These are phyloP conservation scores for Pteruthius melanotis DNA, from an alignment of 2,113 vertebrate species.

Conservation along the genomic window DNA sequence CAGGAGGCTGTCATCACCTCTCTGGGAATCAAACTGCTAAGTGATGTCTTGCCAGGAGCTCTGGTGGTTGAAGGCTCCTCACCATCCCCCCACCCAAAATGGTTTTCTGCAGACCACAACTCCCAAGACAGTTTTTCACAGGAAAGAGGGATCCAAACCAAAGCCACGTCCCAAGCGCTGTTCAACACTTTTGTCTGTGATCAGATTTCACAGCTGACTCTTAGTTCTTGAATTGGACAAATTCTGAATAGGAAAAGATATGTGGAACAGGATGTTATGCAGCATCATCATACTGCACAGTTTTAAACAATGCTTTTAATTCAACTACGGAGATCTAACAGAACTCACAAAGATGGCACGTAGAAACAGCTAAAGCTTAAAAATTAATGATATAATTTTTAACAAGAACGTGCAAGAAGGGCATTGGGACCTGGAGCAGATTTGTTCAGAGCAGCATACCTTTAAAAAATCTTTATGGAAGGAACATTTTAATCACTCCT, in stretches of 20 bases:
- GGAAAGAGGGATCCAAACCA: background rate
- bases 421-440: background rate
- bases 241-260: background rate
- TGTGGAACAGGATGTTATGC: fast-evolving
- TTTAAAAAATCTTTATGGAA: background rate
- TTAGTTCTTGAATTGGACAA: background rate
- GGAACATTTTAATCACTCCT: background rate
- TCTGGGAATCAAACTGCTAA: background rate
- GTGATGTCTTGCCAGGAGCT: background rate
- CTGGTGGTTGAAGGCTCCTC: background rate
- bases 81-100: background rate
- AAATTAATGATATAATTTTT: background rate
- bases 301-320: background rate
- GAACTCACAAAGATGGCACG: background rate
- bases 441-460: background rate
- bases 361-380: background rate
- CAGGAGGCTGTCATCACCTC: background rate
- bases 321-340: background rate
- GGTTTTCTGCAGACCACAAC: background rate
- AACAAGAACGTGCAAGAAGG: background rate
- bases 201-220: background rate
- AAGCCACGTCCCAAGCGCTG: fast-evolving
- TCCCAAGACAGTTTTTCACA: background rate
- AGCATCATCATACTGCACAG: background rate
- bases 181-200: background rate